Percentiles rank a stretch among this genome's conserved stretches.
These are phyloP conservation scores for Papilio aristodemus DNA, from an alignment of 1,140 invertebrate species.

Conservation along the genomic window DNA sequence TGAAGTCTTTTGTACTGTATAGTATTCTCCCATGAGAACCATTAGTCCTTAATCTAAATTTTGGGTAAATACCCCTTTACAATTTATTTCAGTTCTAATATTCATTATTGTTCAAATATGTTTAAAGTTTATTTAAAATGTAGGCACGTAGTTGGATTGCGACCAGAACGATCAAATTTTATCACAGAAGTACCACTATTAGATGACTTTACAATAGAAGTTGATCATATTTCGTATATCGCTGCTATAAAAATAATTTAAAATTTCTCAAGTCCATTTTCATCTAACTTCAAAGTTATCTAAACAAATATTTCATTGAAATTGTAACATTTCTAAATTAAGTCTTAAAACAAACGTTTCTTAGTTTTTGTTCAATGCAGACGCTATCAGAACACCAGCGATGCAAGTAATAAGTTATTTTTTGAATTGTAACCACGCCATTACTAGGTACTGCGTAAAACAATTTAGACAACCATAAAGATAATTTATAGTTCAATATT, in stretches of 20 bases:
- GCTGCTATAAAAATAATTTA: no score
- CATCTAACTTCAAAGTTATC: background rate
- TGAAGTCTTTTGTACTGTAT: slow-evolving; percentile 38
- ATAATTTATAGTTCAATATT: slow-evolving; percentile 38
- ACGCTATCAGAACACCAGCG: background rate
- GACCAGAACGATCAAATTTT: no score
- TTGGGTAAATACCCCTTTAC: slow-evolving; percentile 30
- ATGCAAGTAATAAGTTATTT: slow-evolving; percentile 8
- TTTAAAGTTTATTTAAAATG: no score
- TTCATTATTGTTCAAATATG: no score
- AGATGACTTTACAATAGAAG: no score
- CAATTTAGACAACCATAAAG: slow-evolving; percentile 40
- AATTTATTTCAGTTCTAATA: background rate
- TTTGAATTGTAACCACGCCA: slow-evolving; percentile 29
- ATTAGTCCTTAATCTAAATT: slow-evolving; percentile 38
- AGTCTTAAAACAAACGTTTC: no score
- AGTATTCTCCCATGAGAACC: slow-evolving; percentile 36
- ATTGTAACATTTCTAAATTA: background rate
- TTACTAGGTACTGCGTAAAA: slow-evolving; percentile 35
- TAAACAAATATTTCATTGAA: background rate
- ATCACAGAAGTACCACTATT: no score
- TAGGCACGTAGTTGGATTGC: no score
- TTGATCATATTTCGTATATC: no score
- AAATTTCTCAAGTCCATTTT: no score
- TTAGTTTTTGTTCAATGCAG: background rate